Base-by-base conservation (phyloP, 2,113 vertebrate species). In the Echinops telfairi region DNA sequence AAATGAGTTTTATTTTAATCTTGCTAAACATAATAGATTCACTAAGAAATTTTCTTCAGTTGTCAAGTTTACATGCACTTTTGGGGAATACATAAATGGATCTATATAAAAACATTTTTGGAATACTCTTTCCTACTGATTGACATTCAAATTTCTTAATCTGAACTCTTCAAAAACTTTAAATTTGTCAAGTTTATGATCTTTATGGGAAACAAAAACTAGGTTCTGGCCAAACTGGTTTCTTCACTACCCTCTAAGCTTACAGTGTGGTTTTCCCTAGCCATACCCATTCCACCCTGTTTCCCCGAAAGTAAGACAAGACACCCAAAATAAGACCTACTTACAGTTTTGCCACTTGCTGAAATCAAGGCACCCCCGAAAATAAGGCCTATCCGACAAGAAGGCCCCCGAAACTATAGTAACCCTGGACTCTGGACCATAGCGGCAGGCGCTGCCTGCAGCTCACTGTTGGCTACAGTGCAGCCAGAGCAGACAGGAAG, bases 1-100 rank as follows among this genome's bases (percentile, higher is more conserved):
- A 75, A 81, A 76, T 91, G 64, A 90, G 14, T 83, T 95, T 94
- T 78, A 76, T 81, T 93, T 95, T 85, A 90, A 86, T 81, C 92
- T 96, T 89, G 88, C 89, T 33, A 43, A 83, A 47, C 3, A 29
- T 91, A 93, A 85, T 92, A 95, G 68, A 12, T 40, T 75, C 40
- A 76, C 20, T 78, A 71, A 60, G 22, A 91, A 89, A 40, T 87
- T 89, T 89, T 88, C 31, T 78, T 38, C 79, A 43, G 47, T 94
- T 91, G 66, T 84, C 80, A 84, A 92, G 40, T 66, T 9, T 81
- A 4, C 57, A 5, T 90, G 20, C 92, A 80, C 66, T 91, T 91
- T n/a, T 80, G 76, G 73, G 47, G 25, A 68, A 57, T 82, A 20
- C 58, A 15, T 94, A 25, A 36, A n/a, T 79, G 15, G 47, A 14